A percentile compares a stretch with the other conserved stretches of the same genome.
phyloP scores from a whole-genome alignment of 2,113 vertebrate species.

The Rissa tridactyla region DNA sequence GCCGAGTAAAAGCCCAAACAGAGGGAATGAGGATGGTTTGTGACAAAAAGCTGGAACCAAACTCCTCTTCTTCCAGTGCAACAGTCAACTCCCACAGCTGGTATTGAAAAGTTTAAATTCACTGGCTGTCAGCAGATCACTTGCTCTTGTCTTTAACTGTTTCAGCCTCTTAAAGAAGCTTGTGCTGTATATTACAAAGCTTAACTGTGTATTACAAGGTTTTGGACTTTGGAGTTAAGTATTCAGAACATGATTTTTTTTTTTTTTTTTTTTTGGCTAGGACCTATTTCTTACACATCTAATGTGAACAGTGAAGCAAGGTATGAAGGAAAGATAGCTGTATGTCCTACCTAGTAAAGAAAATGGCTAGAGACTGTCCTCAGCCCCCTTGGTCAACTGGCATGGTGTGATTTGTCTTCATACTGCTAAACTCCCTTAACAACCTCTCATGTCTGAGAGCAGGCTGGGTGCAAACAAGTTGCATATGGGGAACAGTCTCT shows the following conservation, averaged over 20 bases:
- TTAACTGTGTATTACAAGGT: neutral
- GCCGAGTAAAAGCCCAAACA: neutral
- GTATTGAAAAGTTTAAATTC: neutral
- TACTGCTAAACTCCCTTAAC: neutral
- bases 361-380: neutral
- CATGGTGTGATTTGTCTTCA: neutral
- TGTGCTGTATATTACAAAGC: neutral
- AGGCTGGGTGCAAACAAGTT: neutral
- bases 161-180: neutral
- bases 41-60: neutral
- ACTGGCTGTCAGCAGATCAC: neutral
- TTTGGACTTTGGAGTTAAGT: neutral
- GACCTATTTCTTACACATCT: neutral
- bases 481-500: neutral
- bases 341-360: neutral
- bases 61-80: neutral
- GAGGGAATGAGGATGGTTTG: neutral
- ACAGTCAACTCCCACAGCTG: neutral
- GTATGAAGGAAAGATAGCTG: neutral
- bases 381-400: neutral
- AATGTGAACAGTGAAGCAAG: neutral
- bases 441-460: neutral
- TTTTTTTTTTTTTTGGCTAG: neutral
- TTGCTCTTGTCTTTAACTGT: neutral
- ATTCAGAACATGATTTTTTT: neutral